Percentiles rank a stretch among this genome's conserved stretches.
Conservation (phyloP, 2,113 vertebrate genomes). For the Excalfactoria chinensis region DNA sequence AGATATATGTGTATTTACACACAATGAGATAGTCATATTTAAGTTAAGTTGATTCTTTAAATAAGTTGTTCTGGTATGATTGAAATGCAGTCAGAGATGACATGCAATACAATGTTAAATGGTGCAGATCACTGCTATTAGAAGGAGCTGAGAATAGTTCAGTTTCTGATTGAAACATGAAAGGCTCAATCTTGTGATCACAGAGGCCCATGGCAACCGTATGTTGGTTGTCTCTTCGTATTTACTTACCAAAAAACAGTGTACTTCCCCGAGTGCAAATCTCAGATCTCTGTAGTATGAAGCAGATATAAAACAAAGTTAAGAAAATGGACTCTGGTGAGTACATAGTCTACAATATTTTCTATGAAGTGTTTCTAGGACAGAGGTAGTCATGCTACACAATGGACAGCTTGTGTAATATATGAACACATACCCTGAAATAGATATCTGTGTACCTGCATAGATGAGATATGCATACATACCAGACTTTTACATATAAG, state of each 20-base stretch:
- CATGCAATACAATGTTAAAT: neutral
- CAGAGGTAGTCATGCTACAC: neutral
- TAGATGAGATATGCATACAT: neutral
- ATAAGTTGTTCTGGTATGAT: neutral
- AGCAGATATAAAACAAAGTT: neutral
- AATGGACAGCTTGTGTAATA: neutral
- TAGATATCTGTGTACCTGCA: neutral
- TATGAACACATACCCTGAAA: neutral
- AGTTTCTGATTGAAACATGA: neutral
- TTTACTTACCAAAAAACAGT: neutral
- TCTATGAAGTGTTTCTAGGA: neutral
- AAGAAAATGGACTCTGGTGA: neutral
- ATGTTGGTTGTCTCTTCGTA: neutral
- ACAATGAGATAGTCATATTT: neutral
- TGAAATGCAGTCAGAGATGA: neutral
- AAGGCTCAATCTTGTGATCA: neutral
- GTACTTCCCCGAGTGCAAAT: neutral
- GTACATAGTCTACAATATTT: accelerated
- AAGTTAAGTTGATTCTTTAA: neutral
- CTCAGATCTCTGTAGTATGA: neutral
- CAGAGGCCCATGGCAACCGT: neutral
- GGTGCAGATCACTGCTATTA: accelerated
- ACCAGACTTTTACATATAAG: constrained; percentile 34
- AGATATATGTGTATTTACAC: neutral
- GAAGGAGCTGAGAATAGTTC: neutral